Percentiles rank a stretch among this genome's conserved stretches.
Evolutionary conservation across 2,113 vertebrate genomes (phyloP).

Genomic region (Chloropsis cyanopogon): DNA sequence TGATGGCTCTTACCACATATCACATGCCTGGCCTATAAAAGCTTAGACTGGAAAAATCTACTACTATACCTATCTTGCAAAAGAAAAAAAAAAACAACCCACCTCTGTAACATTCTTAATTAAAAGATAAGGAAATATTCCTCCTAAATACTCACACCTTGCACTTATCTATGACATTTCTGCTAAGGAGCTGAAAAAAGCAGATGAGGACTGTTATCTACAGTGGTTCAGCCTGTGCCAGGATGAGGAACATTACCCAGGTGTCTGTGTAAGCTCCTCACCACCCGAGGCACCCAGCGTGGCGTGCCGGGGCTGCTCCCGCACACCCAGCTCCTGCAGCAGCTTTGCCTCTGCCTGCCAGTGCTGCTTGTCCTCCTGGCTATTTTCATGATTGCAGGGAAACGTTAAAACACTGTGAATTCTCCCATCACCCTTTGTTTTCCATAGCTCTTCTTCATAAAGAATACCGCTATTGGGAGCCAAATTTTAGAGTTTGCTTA

Average conservation of each 20-base stretch:
- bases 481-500: not conserved
- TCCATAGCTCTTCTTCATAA: not conserved
- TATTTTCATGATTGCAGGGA: not conserved
- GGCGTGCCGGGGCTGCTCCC: rapidly evolving
- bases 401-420: not conserved
- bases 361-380: not conserved
- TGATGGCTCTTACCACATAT: not conserved
- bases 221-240: not conserved
- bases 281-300: rapidly evolving
- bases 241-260: not conserved
- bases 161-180: constrained; percentile 12
- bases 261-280: not conserved
- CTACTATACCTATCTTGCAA: not conserved
- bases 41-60: constrained; percentile 12
- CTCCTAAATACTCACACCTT: constrained; percentile 9
- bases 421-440: not conserved
- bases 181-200: not conserved
- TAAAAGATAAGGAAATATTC: constrained; percentile 52
- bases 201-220: not conserved
- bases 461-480: not conserved
- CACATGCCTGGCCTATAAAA: constrained; percentile 6
- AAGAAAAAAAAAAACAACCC: not conserved
- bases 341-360: not conserved
- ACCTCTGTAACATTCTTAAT: constrained; percentile 8
- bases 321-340: rapidly evolving